Base-by-base conservation (phyloP, 2,797 vertebrate genomes). In the Morus bassanus region DNA sequence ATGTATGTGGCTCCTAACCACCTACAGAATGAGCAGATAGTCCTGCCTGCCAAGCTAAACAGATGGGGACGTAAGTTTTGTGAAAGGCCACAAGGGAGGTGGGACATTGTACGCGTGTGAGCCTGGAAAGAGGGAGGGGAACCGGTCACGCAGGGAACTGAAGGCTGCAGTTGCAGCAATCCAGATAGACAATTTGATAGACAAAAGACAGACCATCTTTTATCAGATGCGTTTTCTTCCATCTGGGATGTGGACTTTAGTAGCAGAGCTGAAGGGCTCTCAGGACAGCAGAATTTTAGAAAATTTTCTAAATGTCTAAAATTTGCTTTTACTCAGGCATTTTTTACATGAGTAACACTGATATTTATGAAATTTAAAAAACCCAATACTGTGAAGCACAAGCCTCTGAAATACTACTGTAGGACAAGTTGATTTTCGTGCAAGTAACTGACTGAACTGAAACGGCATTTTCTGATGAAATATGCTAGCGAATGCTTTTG, bases 101-200 rank as follows among this genome's bases (percentile, higher is more conserved):
- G 54, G 35, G 56, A 85, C 41, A 35, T 39, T 0, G 0, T 21
- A 43, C 28, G 21, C 1, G 0, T 39, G 24, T 8, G 33, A 78
- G 30, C 53, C 60, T 74, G 45, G 53, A 75, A 53, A 27, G 45
- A 74, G 22, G 14, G 72, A 77, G 30, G 15, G 27, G 59, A 88
- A 61, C 39, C 0, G 1, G 39, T n/a, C 59, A 45, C 59, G 24
- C 10, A 25, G 50, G 56, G 46, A 91, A 53, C 18, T 7, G 67
- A 65, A 82, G 74, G 37, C 25, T 25, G 25, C 9, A 69, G 19
- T 30, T 87, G 60, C 35, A 91, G 54, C n/a, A 65, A 68, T n/a
- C 35, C 41, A 81, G 37, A 41, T 3, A 76, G 63, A 31, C 19
- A 74, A 53, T 57, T 4, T 28, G 61, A 69, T 13, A 57, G 70